These are phyloP conservation scores for Ectemnius lituratus DNA, from an alignment of 2,888 invertebrate species.

Conservation along the genomic window DNA sequence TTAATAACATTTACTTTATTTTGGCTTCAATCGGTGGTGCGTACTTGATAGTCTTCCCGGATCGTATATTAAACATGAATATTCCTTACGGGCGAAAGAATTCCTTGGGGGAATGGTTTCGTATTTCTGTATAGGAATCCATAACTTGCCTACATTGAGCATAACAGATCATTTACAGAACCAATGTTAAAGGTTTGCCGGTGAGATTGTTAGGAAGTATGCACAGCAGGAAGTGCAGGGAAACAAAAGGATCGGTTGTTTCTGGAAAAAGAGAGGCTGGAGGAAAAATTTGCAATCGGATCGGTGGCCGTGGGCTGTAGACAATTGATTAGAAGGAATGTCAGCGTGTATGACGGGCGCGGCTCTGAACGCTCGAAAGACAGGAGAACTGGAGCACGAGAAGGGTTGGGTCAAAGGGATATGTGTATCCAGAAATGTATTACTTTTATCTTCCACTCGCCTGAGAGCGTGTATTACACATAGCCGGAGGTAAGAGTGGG, in stretches of 20 bases:
- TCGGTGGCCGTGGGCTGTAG: constrained; percentile 31
- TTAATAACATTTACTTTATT: neutral
- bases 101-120: neutral
- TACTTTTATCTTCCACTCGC: constrained; percentile 48
- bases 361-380: constrained; percentile 17
- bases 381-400: neutral
- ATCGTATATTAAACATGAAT: neutral
- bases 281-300: constrained; percentile 43
- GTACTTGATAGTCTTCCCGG: neutral
- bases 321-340: constrained; percentile 43
- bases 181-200: neutral
- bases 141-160: neutral
- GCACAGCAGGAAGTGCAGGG: no score
- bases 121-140: neutral
- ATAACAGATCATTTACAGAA: neutral
- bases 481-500: neutral
- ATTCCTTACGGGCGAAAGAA: neutral
- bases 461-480: constrained; percentile 19
- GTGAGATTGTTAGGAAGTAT: neutral
- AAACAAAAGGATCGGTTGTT: no score
- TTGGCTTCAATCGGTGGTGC: no score
- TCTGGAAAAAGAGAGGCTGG: neutral
- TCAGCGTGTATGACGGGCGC: constrained; percentile 33
- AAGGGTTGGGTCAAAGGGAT: constrained; percentile 53
- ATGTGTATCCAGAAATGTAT: constrained; percentile 50